phyloP scores from a whole-genome alignment of 2,113 vertebrate species.

The Shinisaurus crocodilurus region DNA sequence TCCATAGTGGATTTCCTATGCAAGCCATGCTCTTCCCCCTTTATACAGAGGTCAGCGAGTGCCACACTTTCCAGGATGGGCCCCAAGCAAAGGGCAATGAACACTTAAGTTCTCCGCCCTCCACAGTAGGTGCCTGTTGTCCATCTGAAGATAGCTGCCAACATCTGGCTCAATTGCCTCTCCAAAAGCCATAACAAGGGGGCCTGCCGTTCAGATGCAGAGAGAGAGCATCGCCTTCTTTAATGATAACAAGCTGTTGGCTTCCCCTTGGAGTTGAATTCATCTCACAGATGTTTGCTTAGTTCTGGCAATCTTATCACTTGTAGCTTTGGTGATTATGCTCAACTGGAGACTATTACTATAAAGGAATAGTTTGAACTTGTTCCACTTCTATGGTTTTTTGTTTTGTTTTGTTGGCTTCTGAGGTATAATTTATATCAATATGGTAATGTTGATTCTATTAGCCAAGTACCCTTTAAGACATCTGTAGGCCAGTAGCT shows the following conservation, averaged over 20 bases:
- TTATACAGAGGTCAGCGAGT: constrained; percentile 39
- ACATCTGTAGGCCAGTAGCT: constrained; percentile 73
- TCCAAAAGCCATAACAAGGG: constrained; percentile 81
- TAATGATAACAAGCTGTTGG: constrained; percentile 90
- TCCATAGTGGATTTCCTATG: constrained; percentile 61
- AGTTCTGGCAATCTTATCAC: constrained; percentile 84
- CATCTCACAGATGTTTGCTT: constrained; percentile 88
- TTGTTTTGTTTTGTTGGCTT: constrained; percentile 55
- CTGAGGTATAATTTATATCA: constrained; percentile 81
- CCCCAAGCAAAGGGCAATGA: constrained; percentile 75
- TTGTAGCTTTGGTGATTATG: constrained; percentile 84
- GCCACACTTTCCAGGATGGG: constrained; percentile 50
- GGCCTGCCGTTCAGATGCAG: constrained; percentile 78
- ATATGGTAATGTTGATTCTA: constrained; percentile 68
- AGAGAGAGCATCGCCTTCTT: constrained; percentile 79
- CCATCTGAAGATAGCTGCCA: constrained; percentile 86
- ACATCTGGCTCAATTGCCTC: constrained; percentile 87
- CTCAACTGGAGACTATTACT: constrained; percentile 87
- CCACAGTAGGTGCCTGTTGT: constrained; percentile 87
- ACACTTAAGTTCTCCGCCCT: constrained; percentile 75
- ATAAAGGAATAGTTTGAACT: constrained; percentile 83
- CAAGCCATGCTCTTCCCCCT: constrained; percentile 27
- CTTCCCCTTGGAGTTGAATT: constrained; percentile 86
- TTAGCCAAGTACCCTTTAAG: constrained; percentile 71
- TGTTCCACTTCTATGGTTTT: constrained; percentile 78